Evolutionary conservation across 1,140 invertebrate genomes (phyloP), one percentile per base, ranked within the genome.

Genomic region (Drosophila burlai): DNA sequence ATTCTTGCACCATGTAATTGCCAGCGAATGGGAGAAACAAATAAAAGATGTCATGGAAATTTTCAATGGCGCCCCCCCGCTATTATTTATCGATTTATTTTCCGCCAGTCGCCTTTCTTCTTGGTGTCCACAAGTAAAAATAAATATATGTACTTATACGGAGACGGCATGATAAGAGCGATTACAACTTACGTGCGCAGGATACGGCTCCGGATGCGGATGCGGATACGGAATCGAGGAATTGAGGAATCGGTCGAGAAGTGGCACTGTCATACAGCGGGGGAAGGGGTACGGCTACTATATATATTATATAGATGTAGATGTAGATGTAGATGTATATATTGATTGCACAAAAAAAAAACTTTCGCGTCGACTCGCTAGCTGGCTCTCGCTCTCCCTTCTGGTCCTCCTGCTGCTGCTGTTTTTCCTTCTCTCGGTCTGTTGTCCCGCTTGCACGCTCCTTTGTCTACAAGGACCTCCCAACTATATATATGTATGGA

Each of bases 311-410:
- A 46, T 71, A 57, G 64, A 73, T 73, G 31, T 76, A n/a, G 52
- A 18, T 54, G 52, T 54, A 36, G 50, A 55, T 55, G 29, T 21
- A 21, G n/a, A n/a, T n/a, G n/a, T 57, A 57, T 57, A 74, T 83
- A 83, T 83, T 83, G 81, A 83, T 83, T 83, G 76, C 71, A 74
- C 71, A 73, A n/a, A 61, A 38, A 71, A 60, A 46, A 46, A 59
- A 63, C 71, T 61, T 60, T 73, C 67, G 68, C 45, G 54, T 73
- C 69, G 54, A 50, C 69, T 73, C 54, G 52, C 24, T 74, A 34
- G 43, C 64, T 64, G 57, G 42, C 40, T 55, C 78, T 46, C 42
- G 36, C 76, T 58, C 38, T 43, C 21, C 36, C 64, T 34, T 47
- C 38, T 40, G 31, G 38, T 26, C 6, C 26, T 24, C 45, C 46